These are phyloP conservation scores for Steinernema hermaphroditum DNA, from an alignment of 2,888 invertebrate genomes.

Conservation along the genomic window DNA sequence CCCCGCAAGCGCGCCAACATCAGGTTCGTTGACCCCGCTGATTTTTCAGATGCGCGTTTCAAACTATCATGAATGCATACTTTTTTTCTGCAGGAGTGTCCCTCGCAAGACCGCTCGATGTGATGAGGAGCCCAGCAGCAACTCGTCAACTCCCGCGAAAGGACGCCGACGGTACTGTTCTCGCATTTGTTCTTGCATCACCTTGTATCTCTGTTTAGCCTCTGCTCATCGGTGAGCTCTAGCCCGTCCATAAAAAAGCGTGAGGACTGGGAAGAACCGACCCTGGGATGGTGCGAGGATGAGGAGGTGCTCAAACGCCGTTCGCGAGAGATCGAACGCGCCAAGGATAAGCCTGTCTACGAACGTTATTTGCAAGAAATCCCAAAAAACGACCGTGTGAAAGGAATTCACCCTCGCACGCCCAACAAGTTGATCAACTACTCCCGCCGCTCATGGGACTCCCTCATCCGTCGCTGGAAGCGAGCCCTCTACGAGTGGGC, in stretches of 20 bases:
- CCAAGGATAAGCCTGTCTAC: slow-evolving; percentile 62
- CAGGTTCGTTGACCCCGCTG: not conserved
- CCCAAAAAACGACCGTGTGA: slow-evolving; percentile 47
- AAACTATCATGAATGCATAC: not conserved
- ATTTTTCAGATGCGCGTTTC: not conserved
- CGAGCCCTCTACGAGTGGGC: slow-evolving; percentile 58
- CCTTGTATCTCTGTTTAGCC: slow-evolving; percentile 31
- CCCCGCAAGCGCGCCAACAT: slow-evolving; percentile 15
- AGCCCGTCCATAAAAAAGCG: slow-evolving; percentile 38
- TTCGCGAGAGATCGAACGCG: slow-evolving; percentile 57
- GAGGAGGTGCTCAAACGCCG: slow-evolving; percentile 44
- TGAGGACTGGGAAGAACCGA: slow-evolving; percentile 52
- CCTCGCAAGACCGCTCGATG: slow-evolving; percentile 20
- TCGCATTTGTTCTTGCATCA: slow-evolving; percentile 27
- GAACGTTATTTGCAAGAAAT: slow-evolving; percentile 51
- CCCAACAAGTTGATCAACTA: slow-evolving; percentile 85
- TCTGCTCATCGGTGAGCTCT: slow-evolving; percentile 29
- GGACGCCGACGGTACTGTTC: slow-evolving; percentile 3
- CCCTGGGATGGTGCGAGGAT: slow-evolving; percentile 56
- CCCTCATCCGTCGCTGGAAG: slow-evolving; percentile 70
- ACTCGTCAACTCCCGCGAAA: not conserved
- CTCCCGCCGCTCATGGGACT: slow-evolving; percentile 90
- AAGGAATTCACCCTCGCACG: slow-evolving; percentile 77
- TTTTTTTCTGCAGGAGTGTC: slow-evolving; percentile 14
- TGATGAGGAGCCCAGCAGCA: slow-evolving; percentile 1